These are phyloP conservation scores for Crotalus helleri DNA, from an alignment of 2,113 vertebrate species.

Conservation along the genomic window DNA sequence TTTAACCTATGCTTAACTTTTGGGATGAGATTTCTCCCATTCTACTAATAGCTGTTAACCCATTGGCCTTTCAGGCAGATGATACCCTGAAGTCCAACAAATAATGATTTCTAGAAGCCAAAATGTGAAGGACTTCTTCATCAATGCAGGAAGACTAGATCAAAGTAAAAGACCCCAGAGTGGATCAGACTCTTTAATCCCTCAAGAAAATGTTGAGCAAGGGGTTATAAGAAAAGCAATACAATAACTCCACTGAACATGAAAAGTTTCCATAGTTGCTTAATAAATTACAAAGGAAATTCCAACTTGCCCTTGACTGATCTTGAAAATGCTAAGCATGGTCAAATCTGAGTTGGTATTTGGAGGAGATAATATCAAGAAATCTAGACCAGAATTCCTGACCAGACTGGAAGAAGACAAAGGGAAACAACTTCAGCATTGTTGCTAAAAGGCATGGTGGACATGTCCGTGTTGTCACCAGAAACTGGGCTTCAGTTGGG, in stretches of 20 bases:
- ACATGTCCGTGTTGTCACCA: background rate
- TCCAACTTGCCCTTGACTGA: background rate
- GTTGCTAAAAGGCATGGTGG: background rate
- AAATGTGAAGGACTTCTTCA: background rate
- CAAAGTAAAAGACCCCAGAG: background rate
- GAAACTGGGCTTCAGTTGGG: background rate
- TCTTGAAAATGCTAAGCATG: background rate
- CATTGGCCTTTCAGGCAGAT: background rate
- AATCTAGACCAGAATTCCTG: background rate
- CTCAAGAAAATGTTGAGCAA: background rate
- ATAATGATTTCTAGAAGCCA: background rate
- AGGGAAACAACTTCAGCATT: no score
- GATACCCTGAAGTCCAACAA: background rate
- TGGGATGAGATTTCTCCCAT: background rate
- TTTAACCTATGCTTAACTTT: background rate
- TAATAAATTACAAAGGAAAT: background rate
- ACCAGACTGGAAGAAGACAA: background rate
- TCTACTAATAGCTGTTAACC: background rate
- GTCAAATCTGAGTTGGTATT: background rate
- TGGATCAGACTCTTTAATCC: background rate
- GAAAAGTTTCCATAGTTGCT: background rate
- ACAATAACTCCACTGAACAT: background rate
- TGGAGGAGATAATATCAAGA: background rate
- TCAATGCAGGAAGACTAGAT: background rate
- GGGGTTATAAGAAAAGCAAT: background rate